Evolutionary conservation across 2,797 vertebrate species (phyloP).

Genomic region (Nannoperca obscura): DNA sequence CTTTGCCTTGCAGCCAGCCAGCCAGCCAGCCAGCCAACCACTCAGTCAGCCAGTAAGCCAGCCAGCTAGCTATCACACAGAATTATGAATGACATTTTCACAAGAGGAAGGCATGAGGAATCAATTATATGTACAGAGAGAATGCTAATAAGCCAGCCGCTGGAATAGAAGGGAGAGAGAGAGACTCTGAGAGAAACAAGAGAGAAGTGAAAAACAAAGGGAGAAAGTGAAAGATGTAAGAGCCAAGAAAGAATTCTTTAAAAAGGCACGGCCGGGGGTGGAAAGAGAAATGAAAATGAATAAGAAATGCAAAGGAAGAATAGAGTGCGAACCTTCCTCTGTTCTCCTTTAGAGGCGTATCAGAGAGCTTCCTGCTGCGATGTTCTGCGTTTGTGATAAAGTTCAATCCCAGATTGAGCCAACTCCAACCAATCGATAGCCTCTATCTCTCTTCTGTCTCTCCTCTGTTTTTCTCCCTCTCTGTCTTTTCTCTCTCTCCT

Average conservation of each 20-base stretch:
- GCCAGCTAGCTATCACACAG: slow-evolving; percentile 78
- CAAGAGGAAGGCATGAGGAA: slow-evolving; percentile 81
- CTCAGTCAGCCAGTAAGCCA: slow-evolving; percentile 50
- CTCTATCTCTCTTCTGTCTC: slow-evolving; percentile 41
- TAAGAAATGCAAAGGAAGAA: slow-evolving; percentile 65
- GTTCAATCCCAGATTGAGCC: slow-evolving; percentile 74
- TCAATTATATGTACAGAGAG: slow-evolving; percentile 81
- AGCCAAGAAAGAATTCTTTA: slow-evolving; percentile 55
- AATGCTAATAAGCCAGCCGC: slow-evolving; percentile 79
- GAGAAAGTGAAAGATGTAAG: slow-evolving; percentile 68
- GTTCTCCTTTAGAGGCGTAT: slow-evolving; percentile 71
- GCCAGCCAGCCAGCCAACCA: slow-evolving; percentile 11
- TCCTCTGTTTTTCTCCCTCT: slow-evolving; percentile 28
- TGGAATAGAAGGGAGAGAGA: slow-evolving; percentile 50
- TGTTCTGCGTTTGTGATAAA: slow-evolving; percentile 76
- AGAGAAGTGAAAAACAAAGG: slow-evolving; percentile 65
- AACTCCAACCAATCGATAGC: slow-evolving; percentile 73
- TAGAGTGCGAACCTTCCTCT: slow-evolving; percentile 62
- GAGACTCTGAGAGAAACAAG: slow-evolving; percentile 31
- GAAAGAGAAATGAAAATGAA: slow-evolving; percentile 74
- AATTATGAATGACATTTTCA: slow-evolving; percentile 85
- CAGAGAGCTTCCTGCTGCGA: slow-evolving; percentile 74
- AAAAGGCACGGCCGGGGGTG: slow-evolving; percentile 64
- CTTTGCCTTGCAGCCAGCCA: slow-evolving; percentile 70
- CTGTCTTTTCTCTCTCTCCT: slow-evolving; percentile 15